Conservation (phyloP, 2,888 invertebrate genomes). For the Branchipolynoe longqiensis region DNA sequence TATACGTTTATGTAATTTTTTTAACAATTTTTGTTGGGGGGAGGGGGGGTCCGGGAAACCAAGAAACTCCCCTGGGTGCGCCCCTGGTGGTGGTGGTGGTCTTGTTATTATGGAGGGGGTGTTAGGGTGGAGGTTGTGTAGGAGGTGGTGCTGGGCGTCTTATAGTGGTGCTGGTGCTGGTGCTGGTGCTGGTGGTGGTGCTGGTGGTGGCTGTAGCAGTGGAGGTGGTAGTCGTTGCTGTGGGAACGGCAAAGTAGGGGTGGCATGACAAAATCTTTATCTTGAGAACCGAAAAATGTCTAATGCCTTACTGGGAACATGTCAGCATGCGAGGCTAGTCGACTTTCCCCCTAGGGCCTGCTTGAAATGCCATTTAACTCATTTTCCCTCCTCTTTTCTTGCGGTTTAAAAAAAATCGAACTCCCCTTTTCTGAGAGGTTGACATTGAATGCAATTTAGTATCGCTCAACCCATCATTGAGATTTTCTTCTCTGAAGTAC, state of each 20-base stretch:
- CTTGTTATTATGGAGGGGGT: no score
- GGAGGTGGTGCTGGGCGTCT: no score
- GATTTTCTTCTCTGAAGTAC: neutral
- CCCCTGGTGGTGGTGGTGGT: no score
- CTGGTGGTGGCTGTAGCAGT: neutral
- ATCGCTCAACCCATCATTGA: neutral
- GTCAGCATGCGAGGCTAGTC: constrained; percentile 20
- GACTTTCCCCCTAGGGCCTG: neutral
- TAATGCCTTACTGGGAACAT: neutral
- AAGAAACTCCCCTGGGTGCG: no score
- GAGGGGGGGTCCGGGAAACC: no score
- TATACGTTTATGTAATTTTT: no score
- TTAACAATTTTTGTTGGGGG: no score
- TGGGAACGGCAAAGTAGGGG: neutral
- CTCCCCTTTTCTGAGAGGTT: neutral
- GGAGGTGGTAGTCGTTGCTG: neutral
- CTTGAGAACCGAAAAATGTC: constrained; percentile 44
- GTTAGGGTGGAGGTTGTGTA: no score
- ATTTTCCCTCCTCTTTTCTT: no score
- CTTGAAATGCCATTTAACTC: constrained; percentile 7
- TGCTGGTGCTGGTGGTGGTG: neutral
- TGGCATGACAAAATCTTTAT: constrained; percentile 55
- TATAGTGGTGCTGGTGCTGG: no score
- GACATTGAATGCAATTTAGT: constrained; percentile 10
- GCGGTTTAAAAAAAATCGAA: no score